Base-by-base conservation (phyloP, 2,113 vertebrate species). In the Pelodiscus sinensis region DNA sequence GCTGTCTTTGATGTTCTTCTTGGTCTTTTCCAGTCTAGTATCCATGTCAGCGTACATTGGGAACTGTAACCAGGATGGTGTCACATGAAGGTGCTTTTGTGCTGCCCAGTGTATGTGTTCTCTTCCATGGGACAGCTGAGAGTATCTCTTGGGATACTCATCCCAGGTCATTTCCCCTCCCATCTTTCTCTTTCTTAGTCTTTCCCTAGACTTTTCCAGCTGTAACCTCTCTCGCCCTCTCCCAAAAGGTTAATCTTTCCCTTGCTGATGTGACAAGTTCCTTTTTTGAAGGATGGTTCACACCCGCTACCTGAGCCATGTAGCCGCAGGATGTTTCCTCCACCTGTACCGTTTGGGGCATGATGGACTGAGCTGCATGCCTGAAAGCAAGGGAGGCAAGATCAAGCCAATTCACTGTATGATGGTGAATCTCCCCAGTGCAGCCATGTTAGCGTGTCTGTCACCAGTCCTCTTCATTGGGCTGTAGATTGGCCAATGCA, bases 191-290 rank as follows among this genome's bases (percentile, higher is more conserved):
- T 58, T 60, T 94, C 38, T 90, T 44, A 44, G 44, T 44, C 44
- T 44, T 44, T 44, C 44, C 44, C 44, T 44, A 44, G 85, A 75
- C 79, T 93, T 93, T 93, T 87, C 52, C 82, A 9, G 22, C 35
- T 88, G 73, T 95, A 94, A 93, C 56, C 51, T 65, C 0, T 0
- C 71, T 35, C 9, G 57, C n/a, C 35, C 15, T 87, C 86, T 93
- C 83, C 84, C 55, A 93, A 92, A 84, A 80, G 51, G 8, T 82
- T 83, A 31, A 11, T 88, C 58, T 92, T 96, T 13, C 52, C 55
- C 35, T 50, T 82, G 24, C 55, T 88, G 82, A 87, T 85, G 79
- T 87, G 65, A 88, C 38, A 93, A 90, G 80, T 50, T 95, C 25
- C 4, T 50, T 90, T 93, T 90, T 85, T 90, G 77, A 88, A 38